Evolutionary conservation across 1,140 invertebrate species (phyloP), one percentile per base, ranked within the genome.

Genomic region (Pseudomyrmex pallidus): DNA sequence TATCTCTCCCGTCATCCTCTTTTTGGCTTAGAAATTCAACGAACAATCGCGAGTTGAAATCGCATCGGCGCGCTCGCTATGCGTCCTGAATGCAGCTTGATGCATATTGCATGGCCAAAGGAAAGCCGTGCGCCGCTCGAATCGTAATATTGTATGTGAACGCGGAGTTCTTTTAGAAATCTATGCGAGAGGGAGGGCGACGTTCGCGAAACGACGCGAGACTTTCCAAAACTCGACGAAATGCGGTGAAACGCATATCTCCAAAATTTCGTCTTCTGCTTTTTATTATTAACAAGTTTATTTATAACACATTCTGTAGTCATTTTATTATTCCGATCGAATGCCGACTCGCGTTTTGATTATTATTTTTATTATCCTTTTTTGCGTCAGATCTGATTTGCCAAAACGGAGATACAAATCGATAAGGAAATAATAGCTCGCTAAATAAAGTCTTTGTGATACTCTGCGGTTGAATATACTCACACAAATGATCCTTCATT

Each of bases 41-140:
- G 61, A 83, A 73, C 67, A 85, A 88, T 88, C 86, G 74, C 46
- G 46, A 56, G 54, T 63, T 74, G 70, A 88, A 88, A 87, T 87
- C 83, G 66, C 72, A 80, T 70, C 54, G 68, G 64, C 76, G 76
- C 64, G 76, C 66, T 70, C 25, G 62, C 59, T 50, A 63, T 86
- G 84, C 78, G 66, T 87, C 74, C 73, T 84, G 50, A 87, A 82
- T 85, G 66, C 86, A 61, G 12, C 54, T 61, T 63, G 48, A 85
- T 85, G 83, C 82, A 82, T 87, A 82, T 82, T 82, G 64, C 66
- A 84, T 82, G 70, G 63, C 62, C 44, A 63, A 20, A 50, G 76
- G 66, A 80, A 80, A 80, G 66, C 64, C 20, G 54, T 46, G 46
- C 35, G 57, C 63, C 52, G 15, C 35, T 78, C 66, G 76, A 66